A percentile compares a stretch with the other conserved stretches of the same genome.
Evolutionary conservation across 37 sponge, comb jelly and placozoan species (phyloP).

Genomic region (Cliona cf. orientalis): DNA sequence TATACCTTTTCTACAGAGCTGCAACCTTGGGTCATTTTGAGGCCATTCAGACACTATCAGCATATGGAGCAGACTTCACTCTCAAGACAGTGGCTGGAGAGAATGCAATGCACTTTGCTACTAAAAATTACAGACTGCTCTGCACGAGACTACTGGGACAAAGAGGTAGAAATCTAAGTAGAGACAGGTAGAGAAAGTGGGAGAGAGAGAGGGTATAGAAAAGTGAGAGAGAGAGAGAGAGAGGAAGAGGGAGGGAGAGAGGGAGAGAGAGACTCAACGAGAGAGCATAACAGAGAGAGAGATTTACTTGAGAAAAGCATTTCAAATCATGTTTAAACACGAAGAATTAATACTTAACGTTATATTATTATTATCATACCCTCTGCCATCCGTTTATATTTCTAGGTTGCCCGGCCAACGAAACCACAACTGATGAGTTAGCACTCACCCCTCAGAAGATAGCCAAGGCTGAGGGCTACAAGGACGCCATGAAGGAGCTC

Average conservation of each 20-base stretch:
- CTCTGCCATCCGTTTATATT: no score
- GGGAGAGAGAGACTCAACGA: neutral
- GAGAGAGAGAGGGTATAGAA: neutral
- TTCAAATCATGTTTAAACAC: no score
- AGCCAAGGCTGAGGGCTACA: conserved; percentile 76
- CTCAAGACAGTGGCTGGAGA: conserved; percentile 36
- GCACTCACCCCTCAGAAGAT: conserved; percentile 82
- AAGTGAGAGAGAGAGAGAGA: no score
- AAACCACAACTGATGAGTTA: conserved; percentile 27
- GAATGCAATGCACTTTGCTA: conserved; percentile 82
- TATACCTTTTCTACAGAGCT: conserved; percentile 41
- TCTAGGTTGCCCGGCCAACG: conserved; percentile 88
- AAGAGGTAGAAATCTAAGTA: no score
- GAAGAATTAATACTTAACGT: no score
- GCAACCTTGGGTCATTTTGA: conserved; percentile 74
- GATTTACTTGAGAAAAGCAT: no score
- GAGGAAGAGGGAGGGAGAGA: neutral
- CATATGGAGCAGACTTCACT: conserved; percentile 84
- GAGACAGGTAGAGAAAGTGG: neutral
- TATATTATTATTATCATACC: no score
- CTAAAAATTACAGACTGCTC: conserved; percentile 38
- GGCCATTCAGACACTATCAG: conserved; percentile 81
- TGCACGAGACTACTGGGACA: conserved; percentile 78
- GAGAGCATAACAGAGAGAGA: no score
- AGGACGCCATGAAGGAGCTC: conserved; percentile 87